A percentile compares a stretch with the other conserved stretches of the same genome.
These are phyloP conservation scores for Ostrea denselamellosa DNA, from an alignment of 1,140 invertebrate genomes.

Conservation along the genomic window DNA sequence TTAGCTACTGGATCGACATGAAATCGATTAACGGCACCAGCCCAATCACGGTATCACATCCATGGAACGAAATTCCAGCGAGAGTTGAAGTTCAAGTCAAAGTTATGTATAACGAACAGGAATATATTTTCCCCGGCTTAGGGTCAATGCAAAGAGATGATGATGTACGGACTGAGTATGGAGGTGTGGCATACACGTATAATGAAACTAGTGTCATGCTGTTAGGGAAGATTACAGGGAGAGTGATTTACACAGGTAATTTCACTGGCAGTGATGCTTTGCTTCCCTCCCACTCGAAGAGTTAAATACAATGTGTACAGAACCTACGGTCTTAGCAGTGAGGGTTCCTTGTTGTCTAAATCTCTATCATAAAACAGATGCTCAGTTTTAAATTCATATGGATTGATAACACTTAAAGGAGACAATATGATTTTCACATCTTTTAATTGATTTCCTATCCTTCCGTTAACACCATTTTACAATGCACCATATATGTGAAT, in stretches of 20 bases:
- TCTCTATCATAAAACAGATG: no score
- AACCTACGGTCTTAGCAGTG: no score
- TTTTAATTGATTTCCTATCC: no score
- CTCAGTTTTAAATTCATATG: no score
- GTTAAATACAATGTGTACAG: no score
- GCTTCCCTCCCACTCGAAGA: no score
- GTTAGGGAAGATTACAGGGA: background rate
- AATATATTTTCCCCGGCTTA: constrained; percentile 7
- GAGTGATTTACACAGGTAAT: background rate
- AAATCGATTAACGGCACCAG: background rate
- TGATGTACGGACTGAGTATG: background rate
- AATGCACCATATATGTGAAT: no score
- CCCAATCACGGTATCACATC: background rate
- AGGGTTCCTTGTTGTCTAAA: no score
- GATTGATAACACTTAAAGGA: no score
- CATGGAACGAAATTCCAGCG: background rate
- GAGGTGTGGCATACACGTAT: constrained; percentile 25
- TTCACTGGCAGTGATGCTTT: no score
- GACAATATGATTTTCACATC: no score
- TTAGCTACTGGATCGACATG: background rate
- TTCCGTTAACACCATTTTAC: no score
- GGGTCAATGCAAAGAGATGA: constrained; percentile 21
- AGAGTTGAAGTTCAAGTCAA: constrained; percentile 18
- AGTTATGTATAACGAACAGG: background rate
- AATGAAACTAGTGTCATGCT: background rate